Percentiles rank a stretch among this genome's conserved stretches.
Evolutionary conservation across 2,797 vertebrate genomes (phyloP).

Genomic region (Anolis apletophallus): DNA sequence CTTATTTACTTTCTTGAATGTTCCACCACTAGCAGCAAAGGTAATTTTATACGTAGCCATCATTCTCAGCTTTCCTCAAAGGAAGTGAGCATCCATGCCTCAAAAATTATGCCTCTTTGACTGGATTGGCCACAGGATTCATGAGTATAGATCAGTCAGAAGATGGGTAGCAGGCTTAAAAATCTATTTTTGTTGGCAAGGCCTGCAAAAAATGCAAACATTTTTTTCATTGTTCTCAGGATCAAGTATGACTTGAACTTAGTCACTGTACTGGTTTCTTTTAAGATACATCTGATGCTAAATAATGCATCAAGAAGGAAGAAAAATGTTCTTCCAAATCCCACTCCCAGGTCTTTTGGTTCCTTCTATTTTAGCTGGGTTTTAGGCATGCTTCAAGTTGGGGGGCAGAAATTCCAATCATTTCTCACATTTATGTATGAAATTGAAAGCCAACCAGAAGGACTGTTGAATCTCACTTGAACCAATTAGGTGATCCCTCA

Average conservation of each 20-base stretch:
- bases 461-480: no score
- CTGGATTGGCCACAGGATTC: not conserved
- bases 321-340: not conserved
- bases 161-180: not conserved
- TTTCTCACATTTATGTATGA: no score
- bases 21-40: slow-evolving; percentile 29
- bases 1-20: slow-evolving; percentile 39
- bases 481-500: no score
- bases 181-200: slow-evolving; percentile 16
- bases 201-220: not conserved
- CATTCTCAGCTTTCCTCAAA: slow-evolving; percentile 49
- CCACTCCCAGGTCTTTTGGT: not conserved
- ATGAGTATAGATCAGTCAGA: not conserved
- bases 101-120: slow-evolving; percentile 27
- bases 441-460: no score
- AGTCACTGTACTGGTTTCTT: not conserved
- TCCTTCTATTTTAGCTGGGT: not conserved
- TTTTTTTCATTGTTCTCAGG: not conserved
- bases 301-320: not conserved
- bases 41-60: slow-evolving; percentile 28
- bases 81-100: slow-evolving; percentile 19
- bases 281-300: not conserved
- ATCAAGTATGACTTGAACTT: not conserved
- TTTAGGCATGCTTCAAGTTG: not conserved
- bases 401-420: not conserved